Evolutionary conservation across 2,113 vertebrate species (phyloP), one percentile per base, ranked within the genome.

Genomic region (Paedocypris sp.): DNA sequence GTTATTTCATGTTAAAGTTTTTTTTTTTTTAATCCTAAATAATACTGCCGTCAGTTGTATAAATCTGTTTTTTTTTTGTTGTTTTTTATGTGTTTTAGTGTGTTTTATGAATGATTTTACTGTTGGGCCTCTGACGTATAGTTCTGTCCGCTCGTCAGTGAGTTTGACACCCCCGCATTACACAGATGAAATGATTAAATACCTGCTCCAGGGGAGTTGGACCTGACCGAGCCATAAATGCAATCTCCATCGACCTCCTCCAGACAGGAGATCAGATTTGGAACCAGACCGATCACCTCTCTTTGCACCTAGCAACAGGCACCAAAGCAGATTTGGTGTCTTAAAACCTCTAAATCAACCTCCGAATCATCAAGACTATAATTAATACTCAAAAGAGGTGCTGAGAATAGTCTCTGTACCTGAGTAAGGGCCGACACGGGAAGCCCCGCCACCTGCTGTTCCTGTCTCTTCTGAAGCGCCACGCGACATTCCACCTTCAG

Each of bases 401-500:
- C n/a, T n/a, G n/a, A n/a, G n/a, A n/a, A n/a, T n/a, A n/a, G n/a
- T n/a, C n/a, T n/a, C n/a, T n/a, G n/a, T 45, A 70, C 68, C 68
- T 57, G 68, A 38, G 73, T 70, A 20, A 75, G 73, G n/a, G 60
- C 41, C 11, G 64, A 64, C 45, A 62, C 45, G 5, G 63, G 69
- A 41, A 67, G 47, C 2, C 69, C 64, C 2, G 64, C 66, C 1
- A 60, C 73, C 18, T 72, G 69, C 64, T 72, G 69, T 45, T 75
- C 73, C 60, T 75, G 73, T 19, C 63, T 50, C 25, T 58, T 63
- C 26, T 72, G 70, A 23, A 75, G 39, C 0, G 69, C 69, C 4
- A 57, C 67, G 1, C 69, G 63, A 45, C 69, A 69, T 52, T 75
- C 73, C 56, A 75, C 73, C 57, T 75, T 75, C 64, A 75, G 60